Percentiles rank a stretch among this genome's conserved stretches.
phyloP scores from a whole-genome alignment of 2,888 invertebrate genomes.

The Campaea margaritaria region DNA sequence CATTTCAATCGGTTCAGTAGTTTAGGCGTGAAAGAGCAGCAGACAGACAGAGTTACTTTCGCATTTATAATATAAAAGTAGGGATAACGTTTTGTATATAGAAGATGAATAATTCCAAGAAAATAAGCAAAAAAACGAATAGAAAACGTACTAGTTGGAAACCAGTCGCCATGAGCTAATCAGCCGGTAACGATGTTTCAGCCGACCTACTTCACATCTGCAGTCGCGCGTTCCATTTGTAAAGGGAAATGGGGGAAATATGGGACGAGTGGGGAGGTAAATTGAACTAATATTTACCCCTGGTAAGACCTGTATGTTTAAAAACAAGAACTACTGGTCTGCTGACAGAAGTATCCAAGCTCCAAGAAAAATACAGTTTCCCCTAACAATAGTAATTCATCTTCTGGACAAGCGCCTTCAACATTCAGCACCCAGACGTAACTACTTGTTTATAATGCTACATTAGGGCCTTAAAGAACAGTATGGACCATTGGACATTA shows the following conservation, averaged over 20 bases:
- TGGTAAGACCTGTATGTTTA: too few relatives aligned
- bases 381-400: slow-evolving; percentile 7
- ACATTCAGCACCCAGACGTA: slow-evolving; percentile 11
- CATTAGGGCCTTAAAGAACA: background rate
- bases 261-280: background rate
- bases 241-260: background rate
- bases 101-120: too few relatives aligned
- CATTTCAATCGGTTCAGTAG: too few relatives aligned
- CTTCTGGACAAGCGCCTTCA: slow-evolving; percentile 7
- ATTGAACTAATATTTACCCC: background rate
- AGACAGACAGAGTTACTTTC: too few relatives aligned
- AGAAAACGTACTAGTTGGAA: too few relatives aligned
- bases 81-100: too few relatives aligned
- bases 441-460: slow-evolving; percentile 5
- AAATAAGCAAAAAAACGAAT: too few relatives aligned
- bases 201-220: slow-evolving; percentile 4
- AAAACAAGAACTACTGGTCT: too few relatives aligned
- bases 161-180: background rate
- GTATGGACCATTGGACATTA: background rate
- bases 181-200: slow-evolving; percentile 2
- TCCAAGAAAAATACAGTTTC: too few relatives aligned
- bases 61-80: too few relatives aligned
- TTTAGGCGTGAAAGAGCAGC: too few relatives aligned
- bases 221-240: slow-evolving; percentile 1
- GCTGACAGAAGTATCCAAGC: too few relatives aligned